Evolutionary conservation across 1,140 invertebrate species (phyloP).

Genomic region (Drosophila aff.): DNA sequence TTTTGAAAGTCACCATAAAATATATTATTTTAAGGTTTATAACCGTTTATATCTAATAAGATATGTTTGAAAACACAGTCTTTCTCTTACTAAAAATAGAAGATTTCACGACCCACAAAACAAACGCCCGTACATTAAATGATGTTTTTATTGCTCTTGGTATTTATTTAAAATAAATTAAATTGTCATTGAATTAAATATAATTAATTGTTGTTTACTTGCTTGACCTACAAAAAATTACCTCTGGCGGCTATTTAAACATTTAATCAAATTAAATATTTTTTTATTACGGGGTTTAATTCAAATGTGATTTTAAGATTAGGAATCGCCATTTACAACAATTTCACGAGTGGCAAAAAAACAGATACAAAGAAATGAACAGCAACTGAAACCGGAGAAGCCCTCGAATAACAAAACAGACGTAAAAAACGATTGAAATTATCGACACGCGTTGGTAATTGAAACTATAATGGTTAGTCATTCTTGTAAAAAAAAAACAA

Average conservation of each 20-base stretch:
- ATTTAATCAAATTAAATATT: constrained; percentile 42
- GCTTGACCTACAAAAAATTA: constrained; percentile 18
- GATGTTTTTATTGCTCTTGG: neutral
- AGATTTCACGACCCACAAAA: neutral
- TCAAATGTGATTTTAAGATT: constrained; percentile 49
- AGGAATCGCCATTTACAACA: constrained; percentile 42
- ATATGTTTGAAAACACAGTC: constrained; percentile 1
- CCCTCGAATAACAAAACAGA: constrained; percentile 13
- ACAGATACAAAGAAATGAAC: constrained; percentile 11
- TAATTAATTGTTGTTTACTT: constrained; percentile 41
- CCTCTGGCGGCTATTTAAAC: constrained; percentile 8
- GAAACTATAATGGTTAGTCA: constrained; percentile 60
- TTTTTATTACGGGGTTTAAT: constrained; percentile 25
- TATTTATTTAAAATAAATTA: constrained; percentile 20
- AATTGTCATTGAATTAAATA: constrained; percentile 50
- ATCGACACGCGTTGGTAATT: constrained; percentile 70
- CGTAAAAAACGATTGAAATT: constrained; percentile 56
- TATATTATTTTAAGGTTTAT: neutral
- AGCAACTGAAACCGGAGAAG: constrained; percentile 20
- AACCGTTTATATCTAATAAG: neutral
- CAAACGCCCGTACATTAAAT: neutral
- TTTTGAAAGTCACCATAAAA: neutral
- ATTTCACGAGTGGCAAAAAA: constrained; percentile 16
- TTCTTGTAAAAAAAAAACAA: constrained; percentile 27
- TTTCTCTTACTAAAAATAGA: neutral